Evolutionary conservation across 2,113 vertebrate species (phyloP), one percentile per base, ranked within the genome.

Genomic region (Fregata magnificens): DNA sequence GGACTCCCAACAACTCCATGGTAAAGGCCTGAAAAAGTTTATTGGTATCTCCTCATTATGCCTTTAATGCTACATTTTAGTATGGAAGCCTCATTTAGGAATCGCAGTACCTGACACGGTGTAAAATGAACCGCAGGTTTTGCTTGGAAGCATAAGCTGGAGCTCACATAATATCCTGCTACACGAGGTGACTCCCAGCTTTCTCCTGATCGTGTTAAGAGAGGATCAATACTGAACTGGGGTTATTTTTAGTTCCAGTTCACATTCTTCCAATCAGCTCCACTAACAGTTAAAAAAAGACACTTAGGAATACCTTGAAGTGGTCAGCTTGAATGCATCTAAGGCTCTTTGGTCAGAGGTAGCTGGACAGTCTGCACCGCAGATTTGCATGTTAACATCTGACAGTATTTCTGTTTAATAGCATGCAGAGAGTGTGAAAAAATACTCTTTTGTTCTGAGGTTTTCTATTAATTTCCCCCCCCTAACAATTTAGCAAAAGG

Each of bases 361-460:
- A 88, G 50, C 8, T 87, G 86, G 77, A 78, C 44, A 92, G 90
- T 80, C 44, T 79, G 74, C 65, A 78, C 70, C 7, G 15, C 67
- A 96, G 81, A 97, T 87, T n/a, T 96, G 89, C 85, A 86, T 4
- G 17, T n/a, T 78, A 95, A 97, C 2, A 3, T 47, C 72, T 36
- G 32, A 86, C 38, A 88, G 63, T 61, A 81, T 88, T 97, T 86
- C 90, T 92, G 72, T 53, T 97, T 90, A 97, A 89, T 1, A 56
- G 73, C 79, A 95, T 55, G 84, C 76, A 94, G 67, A 85, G 69
- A 58, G 61, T 19, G 34, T 63, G 74, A 94, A 96, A 97, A 92
- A 95, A 74, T 44, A 70, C 72, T 94, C 94, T 96, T 95, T 90
- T 81, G 65, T 95, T 97, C 92, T 70, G 66, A 95, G 11, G 9